Evolutionary conservation across 2,888 invertebrate species (phyloP), one percentile per base, ranked within the genome.

Genomic region (Eupsilia transversa): DNA sequence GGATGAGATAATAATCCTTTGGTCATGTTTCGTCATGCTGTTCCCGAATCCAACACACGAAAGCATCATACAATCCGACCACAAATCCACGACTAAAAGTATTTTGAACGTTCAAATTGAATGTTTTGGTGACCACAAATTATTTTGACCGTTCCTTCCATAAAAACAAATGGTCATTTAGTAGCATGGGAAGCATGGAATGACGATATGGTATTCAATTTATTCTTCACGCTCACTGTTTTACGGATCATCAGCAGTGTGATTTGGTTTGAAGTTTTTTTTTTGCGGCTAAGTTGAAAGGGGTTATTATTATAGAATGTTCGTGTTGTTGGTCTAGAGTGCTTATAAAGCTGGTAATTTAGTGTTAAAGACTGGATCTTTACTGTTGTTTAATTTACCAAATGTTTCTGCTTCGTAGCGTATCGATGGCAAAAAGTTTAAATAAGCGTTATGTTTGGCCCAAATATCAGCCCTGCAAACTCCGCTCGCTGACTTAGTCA

Each of bases 121-220:
- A 87, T 86, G 84, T 82, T 82, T 79, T 82, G 75, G 86, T 86
- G 83, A 85, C 87, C 87, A 87, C 87, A 87, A 87, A 87, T 82
- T 83, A 74, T 80, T 86, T 84, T 79, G 79, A 80, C 78, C 74
- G 69, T 80, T 77, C 74, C 59, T 79, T 57, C 69, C 71, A 82
- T 85, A 83, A 84, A 85, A 86, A 83, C 86, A 86, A 88, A 89
- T 86, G 86, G 79, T 88, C 86, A 88, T 90, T 91, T 89, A 83
- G 85, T 83, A 79, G 77, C 61, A 78, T 78, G 78, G 81, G 84
- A 84, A 84, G 83, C 77, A 87, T 87, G 88, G 89, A 92, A 93
- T 89, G 91, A 90, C 93, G 91, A 90, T 93, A 94, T 93, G 93
- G 91, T 93, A 94, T 94, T 95, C 91, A 92, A 94, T 94, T 94